These are phyloP conservation scores for Paramormyrops hopkinsi DNA, from an alignment of 2,797 vertebrate species.

Conservation along the genomic window DNA sequence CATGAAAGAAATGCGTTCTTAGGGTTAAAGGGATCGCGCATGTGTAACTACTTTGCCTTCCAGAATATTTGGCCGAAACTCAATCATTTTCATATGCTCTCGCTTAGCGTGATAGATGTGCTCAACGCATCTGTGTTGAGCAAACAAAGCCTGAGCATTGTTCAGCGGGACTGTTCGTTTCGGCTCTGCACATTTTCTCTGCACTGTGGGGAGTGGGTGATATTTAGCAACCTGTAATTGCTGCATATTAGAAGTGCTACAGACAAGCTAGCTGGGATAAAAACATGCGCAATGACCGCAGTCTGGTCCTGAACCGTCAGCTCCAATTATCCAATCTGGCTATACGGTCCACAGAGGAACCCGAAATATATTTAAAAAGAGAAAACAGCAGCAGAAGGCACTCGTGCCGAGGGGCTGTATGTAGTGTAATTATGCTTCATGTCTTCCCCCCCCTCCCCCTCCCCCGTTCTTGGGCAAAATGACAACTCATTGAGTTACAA, in stretches of 20 bases:
- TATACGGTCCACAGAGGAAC: neutral
- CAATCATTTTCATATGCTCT: slow-evolving; percentile 24
- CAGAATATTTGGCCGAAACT: slow-evolving; percentile 25
- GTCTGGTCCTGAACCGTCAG: neutral
- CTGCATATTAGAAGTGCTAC: neutral
- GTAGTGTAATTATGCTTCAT: neutral
- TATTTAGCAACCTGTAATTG: slow-evolving; percentile 1
- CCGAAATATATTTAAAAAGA: neutral
- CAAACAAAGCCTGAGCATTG: neutral
- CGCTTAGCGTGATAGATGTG: neutral
- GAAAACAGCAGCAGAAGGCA: neutral
- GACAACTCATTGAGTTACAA: neutral
- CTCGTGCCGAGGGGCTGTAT: neutral
- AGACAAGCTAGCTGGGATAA: neutral
- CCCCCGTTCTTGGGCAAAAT: neutral
- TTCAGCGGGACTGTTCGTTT: neutral
- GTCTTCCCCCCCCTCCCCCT: neutral
- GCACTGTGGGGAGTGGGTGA: neutral
- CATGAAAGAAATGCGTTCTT: slow-evolving; percentile 27
- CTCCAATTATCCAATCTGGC: neutral
- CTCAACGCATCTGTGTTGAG: neutral
- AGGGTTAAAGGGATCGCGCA: slow-evolving; percentile 25
- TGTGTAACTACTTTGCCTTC: slow-evolving; percentile 27
- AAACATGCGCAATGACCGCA: neutral
- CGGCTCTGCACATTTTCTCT: neutral